Evolutionary conservation across 2,888 invertebrate genomes (phyloP).

Genomic region (Mimas tiliae): DNA sequence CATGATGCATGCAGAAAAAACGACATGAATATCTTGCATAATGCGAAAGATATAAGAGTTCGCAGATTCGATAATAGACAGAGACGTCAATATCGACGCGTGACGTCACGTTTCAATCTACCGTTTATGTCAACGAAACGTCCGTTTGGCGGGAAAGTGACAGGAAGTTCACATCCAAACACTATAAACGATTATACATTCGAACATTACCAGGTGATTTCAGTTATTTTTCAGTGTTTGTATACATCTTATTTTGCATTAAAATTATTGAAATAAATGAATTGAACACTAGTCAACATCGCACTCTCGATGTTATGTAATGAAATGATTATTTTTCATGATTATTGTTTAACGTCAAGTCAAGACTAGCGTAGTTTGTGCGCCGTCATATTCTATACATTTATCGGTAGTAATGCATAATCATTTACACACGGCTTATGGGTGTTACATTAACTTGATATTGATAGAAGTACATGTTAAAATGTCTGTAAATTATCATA

Average conservation of each 20-base stretch:
- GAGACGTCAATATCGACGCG: not conserved
- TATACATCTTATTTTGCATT: not conserved
- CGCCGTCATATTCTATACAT: not conserved
- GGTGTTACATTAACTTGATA: slow-evolving; percentile 1
- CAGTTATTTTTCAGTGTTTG: not conserved
- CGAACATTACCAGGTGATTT: not conserved
- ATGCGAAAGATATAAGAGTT: not conserved
- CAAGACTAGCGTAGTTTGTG: not conserved
- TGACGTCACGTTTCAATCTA: not conserved
- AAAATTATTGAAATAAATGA: not conserved
- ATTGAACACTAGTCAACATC: not conserved
- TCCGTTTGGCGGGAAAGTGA: too few relatives aligned
- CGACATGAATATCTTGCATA: not conserved
- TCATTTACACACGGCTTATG: not conserved
- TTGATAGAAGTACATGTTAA: not conserved
- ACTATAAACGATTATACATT: too few relatives aligned
- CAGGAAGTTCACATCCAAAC: too few relatives aligned
- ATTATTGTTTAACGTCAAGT: not conserved
- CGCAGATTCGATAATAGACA: not conserved
- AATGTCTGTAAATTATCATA: not conserved
- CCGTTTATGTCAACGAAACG: too few relatives aligned
- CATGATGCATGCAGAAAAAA: not conserved
- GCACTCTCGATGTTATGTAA: too few relatives aligned
- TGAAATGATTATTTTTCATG: not conserved
- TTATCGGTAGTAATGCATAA: not conserved